Conservation (phyloP, 2,797 vertebrate species). For the Centropyge bicolor region DNA sequence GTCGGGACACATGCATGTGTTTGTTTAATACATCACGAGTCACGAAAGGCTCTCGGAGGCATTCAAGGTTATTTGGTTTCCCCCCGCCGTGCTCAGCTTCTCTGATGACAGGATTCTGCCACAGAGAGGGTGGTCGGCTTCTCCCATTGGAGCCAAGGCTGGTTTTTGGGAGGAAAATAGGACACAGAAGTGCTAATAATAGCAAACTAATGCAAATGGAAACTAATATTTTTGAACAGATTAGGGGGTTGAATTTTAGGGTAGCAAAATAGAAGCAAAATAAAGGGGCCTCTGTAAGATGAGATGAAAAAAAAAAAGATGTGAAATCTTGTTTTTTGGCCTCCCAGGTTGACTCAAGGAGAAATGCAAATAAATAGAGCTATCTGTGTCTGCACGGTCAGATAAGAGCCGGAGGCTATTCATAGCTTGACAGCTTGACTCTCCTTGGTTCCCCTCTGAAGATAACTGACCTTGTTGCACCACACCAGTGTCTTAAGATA, state of each 20-base stretch:
- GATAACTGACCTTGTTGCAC: slow-evolving; percentile 55
- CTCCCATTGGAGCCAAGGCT: slow-evolving; percentile 17
- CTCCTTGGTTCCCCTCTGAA: slow-evolving; percentile 23
- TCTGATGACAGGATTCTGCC: slow-evolving; percentile 59
- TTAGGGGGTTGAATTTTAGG: slow-evolving; percentile 8
- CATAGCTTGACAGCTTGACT: slow-evolving; percentile 59
- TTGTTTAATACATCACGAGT: slow-evolving; percentile 73
- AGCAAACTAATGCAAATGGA: slow-evolving; percentile 41
- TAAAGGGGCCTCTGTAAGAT: background rate
- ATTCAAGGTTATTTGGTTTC: slow-evolving; percentile 68
- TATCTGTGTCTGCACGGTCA: slow-evolving; percentile 64
- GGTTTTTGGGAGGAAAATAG: slow-evolving; percentile 22
- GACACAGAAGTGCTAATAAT: slow-evolving; percentile 31
- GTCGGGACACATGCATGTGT: slow-evolving; percentile 61
- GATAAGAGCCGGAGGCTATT: slow-evolving; percentile 70
- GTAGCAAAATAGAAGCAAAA: background rate
- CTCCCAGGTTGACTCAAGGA: slow-evolving; percentile 71
- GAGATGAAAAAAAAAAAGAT: slow-evolving; percentile 11
- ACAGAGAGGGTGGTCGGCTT: slow-evolving; percentile 67
- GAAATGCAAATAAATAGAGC: slow-evolving; percentile 75
- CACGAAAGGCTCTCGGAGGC: slow-evolving; percentile 57
- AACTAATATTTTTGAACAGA: slow-evolving; percentile 24
- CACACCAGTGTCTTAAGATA: slow-evolving; percentile 37
- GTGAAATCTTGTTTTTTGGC: slow-evolving; percentile 47
- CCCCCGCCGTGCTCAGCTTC: slow-evolving; percentile 27